Evolutionary conservation across 2,113 vertebrate species (phyloP).

Genomic region (Spea bombifrons): DNA sequence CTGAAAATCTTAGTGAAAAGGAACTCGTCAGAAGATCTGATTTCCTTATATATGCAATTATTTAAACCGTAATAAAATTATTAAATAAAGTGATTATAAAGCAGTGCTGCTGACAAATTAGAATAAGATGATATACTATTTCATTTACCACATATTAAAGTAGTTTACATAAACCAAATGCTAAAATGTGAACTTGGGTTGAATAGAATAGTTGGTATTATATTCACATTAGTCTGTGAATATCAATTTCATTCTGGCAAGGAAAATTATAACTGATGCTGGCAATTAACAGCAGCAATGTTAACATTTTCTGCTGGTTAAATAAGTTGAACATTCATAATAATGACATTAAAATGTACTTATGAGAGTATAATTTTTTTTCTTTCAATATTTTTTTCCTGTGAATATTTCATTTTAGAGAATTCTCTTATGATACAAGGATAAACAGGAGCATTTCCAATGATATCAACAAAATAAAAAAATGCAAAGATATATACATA

Average conservation of each 20-base stretch:
- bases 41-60: background rate
- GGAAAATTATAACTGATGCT: slow-evolving; percentile 61
- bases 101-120: background rate
- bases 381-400: background rate
- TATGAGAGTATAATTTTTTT: background rate
- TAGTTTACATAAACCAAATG: slow-evolving; percentile 48
- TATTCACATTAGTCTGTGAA: slow-evolving; percentile 60
- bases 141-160: slow-evolving; percentile 32
- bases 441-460: background rate
- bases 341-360: slow-evolving; percentile 52
- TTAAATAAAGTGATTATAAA: slow-evolving; percentile 24
- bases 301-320: slow-evolving; percentile 68
- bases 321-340: slow-evolving; percentile 66
- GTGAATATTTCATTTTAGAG: background rate
- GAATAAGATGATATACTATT: slow-evolving; percentile 27
- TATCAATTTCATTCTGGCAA: slow-evolving; percentile 67
- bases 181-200: slow-evolving; percentile 57
- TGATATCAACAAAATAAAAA: background rate
- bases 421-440: background rate
- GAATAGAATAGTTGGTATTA: slow-evolving; percentile 56
- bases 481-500: too few relatives aligned
- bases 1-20: too few relatives aligned
- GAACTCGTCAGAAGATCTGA: too few relatives aligned
- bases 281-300: slow-evolving; percentile 68
- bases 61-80: slow-evolving; percentile 29